Percentiles rank a stretch among this genome's conserved stretches.
These are phyloP conservation scores for Caenorhabditis wallacei DNA, from an alignment of 2,888 invertebrate species.

Conservation along the genomic window DNA sequence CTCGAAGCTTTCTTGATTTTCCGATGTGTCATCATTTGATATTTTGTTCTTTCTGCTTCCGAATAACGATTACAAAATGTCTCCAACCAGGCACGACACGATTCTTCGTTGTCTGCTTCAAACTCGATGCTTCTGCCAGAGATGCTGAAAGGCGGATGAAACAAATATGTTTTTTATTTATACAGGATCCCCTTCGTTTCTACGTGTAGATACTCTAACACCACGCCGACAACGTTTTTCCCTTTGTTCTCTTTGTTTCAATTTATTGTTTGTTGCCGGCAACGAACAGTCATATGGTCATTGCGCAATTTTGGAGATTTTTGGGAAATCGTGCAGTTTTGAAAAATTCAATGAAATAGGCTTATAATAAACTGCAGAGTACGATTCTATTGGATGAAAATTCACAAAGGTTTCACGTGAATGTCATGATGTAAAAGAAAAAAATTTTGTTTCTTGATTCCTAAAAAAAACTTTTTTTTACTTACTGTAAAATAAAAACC, in stretches of 20 bases:
- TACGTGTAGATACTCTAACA: slow-evolving; percentile 30
- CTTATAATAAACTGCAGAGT: slow-evolving; percentile 9
- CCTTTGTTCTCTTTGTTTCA: slow-evolving; percentile 67
- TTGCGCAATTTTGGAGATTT: slow-evolving; percentile 37
- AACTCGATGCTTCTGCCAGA: slow-evolving; percentile 82
- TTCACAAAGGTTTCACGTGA: background rate
- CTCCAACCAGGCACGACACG: slow-evolving; percentile 85
- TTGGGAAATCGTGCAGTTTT: background rate
- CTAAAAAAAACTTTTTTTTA: slow-evolving; percentile 3
- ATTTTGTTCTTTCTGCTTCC: slow-evolving; percentile 60
- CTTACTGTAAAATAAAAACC: slow-evolving; percentile 78
- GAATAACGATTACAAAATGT: slow-evolving; percentile 84
- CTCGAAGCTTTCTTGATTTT: slow-evolving; percentile 52
- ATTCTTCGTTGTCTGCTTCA: slow-evolving; percentile 85
- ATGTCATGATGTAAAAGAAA: too few relatives aligned
- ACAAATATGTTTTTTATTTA: slow-evolving; percentile 38
- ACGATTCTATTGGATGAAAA: too few relatives aligned
- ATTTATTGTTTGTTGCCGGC: slow-evolving; percentile 34
- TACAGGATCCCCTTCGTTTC: slow-evolving; percentile 24
- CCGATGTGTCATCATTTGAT: slow-evolving; percentile 48
- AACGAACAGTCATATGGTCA: slow-evolving; percentile 23
- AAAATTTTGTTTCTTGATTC: too few relatives aligned
- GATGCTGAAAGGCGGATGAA: slow-evolving; percentile 69
- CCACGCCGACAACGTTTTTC: slow-evolving; percentile 20
- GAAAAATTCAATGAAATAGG: background rate